A percentile compares a stretch with the other conserved stretches of the same genome.
Evolutionary conservation across 2,113 vertebrate species (phyloP).

Genomic region (Zosterops borbonicus): DNA sequence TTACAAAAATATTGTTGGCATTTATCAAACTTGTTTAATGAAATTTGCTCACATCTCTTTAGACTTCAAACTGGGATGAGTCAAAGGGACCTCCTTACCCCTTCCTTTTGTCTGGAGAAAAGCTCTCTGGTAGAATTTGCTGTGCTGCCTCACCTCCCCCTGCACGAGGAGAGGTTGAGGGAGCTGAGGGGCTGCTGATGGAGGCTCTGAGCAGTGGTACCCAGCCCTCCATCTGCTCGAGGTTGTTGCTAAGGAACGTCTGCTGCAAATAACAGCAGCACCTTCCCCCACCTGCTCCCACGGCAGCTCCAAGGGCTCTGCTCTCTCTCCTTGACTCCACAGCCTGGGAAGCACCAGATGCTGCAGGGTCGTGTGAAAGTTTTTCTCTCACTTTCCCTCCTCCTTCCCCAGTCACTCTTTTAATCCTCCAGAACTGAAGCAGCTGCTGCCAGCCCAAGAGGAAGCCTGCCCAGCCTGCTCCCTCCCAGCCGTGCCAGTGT

Average conservation of each 20-base stretch:
- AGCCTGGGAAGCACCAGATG: constrained; percentile 1
- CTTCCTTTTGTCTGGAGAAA: not conserved
- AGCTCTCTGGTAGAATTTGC: not conserved
- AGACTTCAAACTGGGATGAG: not conserved
- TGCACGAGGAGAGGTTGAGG: not conserved
- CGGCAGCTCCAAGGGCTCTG: not conserved
- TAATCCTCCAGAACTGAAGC: not conserved
- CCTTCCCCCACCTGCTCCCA: constrained; percentile 27
- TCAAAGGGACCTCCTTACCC: not conserved
- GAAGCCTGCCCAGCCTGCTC: not conserved
- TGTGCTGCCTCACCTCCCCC: not conserved
- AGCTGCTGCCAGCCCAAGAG: not conserved
- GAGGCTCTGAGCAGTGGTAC: not conserved
- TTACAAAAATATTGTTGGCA: not conserved
- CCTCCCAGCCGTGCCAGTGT: not conserved
- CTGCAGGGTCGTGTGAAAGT: not conserved
- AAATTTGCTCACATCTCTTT: not conserved
- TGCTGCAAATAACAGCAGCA: constrained; percentile 1
- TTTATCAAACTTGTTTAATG: not conserved
- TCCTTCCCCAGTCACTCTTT: not conserved
- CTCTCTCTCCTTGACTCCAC: not conserved
- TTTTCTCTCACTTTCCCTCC: not conserved
- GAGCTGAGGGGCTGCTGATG: not conserved
- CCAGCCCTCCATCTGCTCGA: not conserved
- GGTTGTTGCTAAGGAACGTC: constrained; percentile 54